Base-by-base conservation (phyloP, 37 sponge, comb jelly and placozoan species). In the Axinella damicornis region DNA sequence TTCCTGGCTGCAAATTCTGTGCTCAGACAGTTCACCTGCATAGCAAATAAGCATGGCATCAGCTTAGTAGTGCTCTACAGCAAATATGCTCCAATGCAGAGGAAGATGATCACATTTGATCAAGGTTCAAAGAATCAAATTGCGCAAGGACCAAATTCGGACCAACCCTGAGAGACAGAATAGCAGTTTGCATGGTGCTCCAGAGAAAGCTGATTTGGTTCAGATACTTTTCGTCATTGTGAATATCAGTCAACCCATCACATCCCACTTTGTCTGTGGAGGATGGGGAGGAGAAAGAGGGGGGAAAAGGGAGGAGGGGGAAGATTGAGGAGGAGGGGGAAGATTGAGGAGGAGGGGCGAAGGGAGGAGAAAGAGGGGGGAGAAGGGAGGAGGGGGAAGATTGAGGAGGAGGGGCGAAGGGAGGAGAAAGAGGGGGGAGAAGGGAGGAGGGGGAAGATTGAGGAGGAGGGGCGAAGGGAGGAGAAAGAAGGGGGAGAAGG, bases 1-100 rank as follows among this genome's bases (percentile, higher is more conserved):
- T 89, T 93, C 66, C 67, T 87, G 21, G 83, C 79, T 57, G 94
- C 80, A 72, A 93, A 93, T 53, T 93, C 94, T 6, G 82, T 89
- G 60, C 90, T 89, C 20, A 93, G 70, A 39, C 90, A 85, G 66
- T 89, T 85, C 32, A 89, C 56, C 89, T 88, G 64, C n/a, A n/a
- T n/a, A n/a, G n/a, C n/a, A n/a, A n/a, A n/a, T n/a, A n/a, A n/a
- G n/a, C n/a, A n/a, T n/a, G n/a, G n/a, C n/a, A n/a, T n/a, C n/a
- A n/a, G n/a, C n/a, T n/a, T n/a, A n/a, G n/a, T n/a, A n/a, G n/a
- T n/a, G n/a, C n/a, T n/a, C n/a, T n/a, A n/a, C n/a, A n/a, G n/a
- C n/a, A n/a, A n/a, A n/a, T n/a, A n/a, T n/a, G n/a, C n/a, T n/a
- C n/a, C n/a, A n/a, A n/a, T n/a, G n/a, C n/a, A n/a, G n/a, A n/a